Percentiles rank a stretch among this genome's conserved stretches.
phyloP scores from a whole-genome alignment of 1,140 invertebrate species.

The Hesperophylax magnus region DNA sequence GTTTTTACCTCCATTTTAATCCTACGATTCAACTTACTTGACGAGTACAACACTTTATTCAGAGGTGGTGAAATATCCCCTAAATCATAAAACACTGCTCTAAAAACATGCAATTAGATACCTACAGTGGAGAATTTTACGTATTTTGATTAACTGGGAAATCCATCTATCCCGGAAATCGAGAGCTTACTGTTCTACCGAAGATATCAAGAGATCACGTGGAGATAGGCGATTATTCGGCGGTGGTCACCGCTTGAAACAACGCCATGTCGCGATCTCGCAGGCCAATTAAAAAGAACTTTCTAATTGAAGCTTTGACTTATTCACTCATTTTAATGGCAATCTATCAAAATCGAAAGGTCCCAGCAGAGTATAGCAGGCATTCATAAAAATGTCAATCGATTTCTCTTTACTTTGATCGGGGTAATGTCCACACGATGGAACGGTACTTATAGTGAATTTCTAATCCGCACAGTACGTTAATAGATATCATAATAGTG shows the following conservation, averaged over 20 bases:
- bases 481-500: neutral
- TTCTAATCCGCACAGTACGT: neutral
- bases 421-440: neutral
- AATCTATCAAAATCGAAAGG: slow-evolving; percentile 25
- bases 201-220: neutral
- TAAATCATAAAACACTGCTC: too few relatives aligned
- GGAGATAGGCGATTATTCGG: neutral
- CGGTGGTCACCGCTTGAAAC: neutral
- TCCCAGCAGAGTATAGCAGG: neutral
- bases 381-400: slow-evolving; percentile 27
- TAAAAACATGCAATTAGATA: too few relatives aligned
- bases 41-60: too few relatives aligned
- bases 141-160: neutral
- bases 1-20: too few relatives aligned
- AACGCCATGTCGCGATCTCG: slow-evolving; percentile 17
- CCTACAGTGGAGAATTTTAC: neutral
- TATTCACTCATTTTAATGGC: neutral
- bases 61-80: too few relatives aligned
- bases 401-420: slow-evolving; percentile 25
- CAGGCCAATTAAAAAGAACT: slow-evolving; percentile 13
- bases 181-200: neutral
- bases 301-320: slow-evolving; percentile 25
- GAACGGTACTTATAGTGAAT: neutral
- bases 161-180: neutral
- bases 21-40: too few relatives aligned